These are phyloP conservation scores for Mionectes macconnelli DNA, from an alignment of 2,113 vertebrate genomes.

Conservation along the genomic window DNA sequence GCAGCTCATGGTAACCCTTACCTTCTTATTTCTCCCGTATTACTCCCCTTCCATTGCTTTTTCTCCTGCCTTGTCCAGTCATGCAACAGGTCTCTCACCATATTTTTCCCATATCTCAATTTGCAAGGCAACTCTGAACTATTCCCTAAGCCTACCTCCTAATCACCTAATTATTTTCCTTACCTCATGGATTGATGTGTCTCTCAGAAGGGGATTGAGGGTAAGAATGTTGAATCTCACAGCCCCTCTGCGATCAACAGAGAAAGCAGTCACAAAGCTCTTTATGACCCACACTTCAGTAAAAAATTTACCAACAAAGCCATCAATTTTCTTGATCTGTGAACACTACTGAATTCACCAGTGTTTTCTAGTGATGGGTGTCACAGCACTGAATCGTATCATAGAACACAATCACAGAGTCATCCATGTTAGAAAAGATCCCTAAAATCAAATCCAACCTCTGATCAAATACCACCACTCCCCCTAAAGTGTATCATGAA, in stretches of 20 bases:
- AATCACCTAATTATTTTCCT: neutral
- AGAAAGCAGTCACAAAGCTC: neutral
- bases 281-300: neutral
- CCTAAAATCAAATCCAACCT: neutral
- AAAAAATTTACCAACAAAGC: neutral
- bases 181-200: neutral
- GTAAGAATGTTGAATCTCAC: neutral
- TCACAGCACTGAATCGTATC: neutral
- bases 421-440: neutral
- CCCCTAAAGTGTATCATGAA: neutral
- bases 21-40: neutral
- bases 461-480: neutral
- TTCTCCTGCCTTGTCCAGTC: neutral
- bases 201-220: neutral
- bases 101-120: neutral
- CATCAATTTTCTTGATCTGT: neutral
- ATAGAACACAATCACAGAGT: neutral
- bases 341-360: neutral
- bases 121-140: neutral
- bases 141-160: neutral
- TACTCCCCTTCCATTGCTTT: neutral
- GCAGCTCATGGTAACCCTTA: rapidly evolving
- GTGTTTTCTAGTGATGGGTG: neutral
- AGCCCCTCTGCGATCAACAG: neutral
- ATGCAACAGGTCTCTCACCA: too few relatives aligned